Evolutionary conservation across 2,113 vertebrate genomes (phyloP).

Genomic region (Microtus pennsylvanicus): DNA sequence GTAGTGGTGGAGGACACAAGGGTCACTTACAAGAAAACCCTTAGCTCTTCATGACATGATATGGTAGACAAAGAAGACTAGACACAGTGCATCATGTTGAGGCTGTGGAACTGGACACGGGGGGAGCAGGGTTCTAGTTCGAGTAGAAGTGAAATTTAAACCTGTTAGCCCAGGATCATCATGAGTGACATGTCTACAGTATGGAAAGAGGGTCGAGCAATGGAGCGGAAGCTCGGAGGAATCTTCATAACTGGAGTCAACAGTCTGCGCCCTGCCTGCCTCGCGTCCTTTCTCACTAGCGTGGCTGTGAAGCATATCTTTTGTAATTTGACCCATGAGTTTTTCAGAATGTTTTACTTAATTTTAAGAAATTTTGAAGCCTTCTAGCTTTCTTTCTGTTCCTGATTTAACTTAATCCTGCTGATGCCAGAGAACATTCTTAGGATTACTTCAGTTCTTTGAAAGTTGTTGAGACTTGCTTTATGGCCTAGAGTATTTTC

Average conservation of each 20-base stretch:
- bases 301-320: background rate
- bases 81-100: background rate
- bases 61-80: background rate
- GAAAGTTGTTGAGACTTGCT: slow-evolving; percentile 68
- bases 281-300: background rate
- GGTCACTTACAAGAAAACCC: background rate
- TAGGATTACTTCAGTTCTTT: slow-evolving; percentile 70
- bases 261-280: no score
- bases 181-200: background rate
- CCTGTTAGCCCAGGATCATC: background rate
- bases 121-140: background rate
- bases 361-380: slow-evolving; percentile 63
- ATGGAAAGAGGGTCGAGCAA: background rate
- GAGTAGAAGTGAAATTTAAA: slow-evolving; percentile 5
- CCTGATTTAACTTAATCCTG: slow-evolving; percentile 72
- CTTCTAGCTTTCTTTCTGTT: slow-evolving; percentile 71
- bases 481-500: slow-evolving; percentile 61
- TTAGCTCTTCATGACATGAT: background rate
- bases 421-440: slow-evolving; percentile 68
- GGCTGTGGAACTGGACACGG: background rate
- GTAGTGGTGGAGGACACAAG: background rate
- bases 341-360: slow-evolving; percentile 42
- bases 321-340: slow-evolving; percentile 23
- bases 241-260: background rate
- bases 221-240: background rate